Base-by-base conservation (phyloP, 2,797 vertebrate genomes). In the Antennarius maculatus region DNA sequence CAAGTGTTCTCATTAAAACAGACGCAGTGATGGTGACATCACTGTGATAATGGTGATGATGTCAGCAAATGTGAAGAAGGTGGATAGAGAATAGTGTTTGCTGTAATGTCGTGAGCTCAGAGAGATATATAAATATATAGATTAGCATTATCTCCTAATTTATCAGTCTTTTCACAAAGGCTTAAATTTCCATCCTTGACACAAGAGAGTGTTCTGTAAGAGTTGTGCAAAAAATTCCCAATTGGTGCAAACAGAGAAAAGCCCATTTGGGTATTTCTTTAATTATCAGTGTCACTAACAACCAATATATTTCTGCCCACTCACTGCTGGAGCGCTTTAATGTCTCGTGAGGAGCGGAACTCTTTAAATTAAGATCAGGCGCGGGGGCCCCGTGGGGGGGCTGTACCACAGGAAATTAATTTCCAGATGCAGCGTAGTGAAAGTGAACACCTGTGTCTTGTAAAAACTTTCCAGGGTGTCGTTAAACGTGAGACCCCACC, bases 1-100 rank as follows among this genome's bases (percentile, higher is more conserved):
- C 45, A 45, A 18, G 34, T 51, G 55, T 54, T 80, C 86, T 69
- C 45, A 79, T 67, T 81, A 43, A 69, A 77, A 65, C 31, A 55
- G 34, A 80, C 80, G 75, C 65, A 76, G 60, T 63, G 56, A 66
- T 28, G 11, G 62, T 92, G 88, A 86, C 84, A 78, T 91, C 85
- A 90, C 74, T 71, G 80, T 87, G 71, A 37, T 66, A 75, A 66
- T 49, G 34, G 85, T 83, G 71, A 71, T 71, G 58, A 76, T 80
- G 61, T 83, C 61, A 58, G 54, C 76, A 77, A 71, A 90, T 86
- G 91, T 91, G 92, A 69, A 88, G 91, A 82, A 91, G 87, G 81
- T 89, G 88, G 62, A 71, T 11, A 28, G 16, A 51, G 43, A 39
- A 12, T 28, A 17, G 15, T 77, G 54, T 62, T 57, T 75, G 71